Evolutionary conservation across 2,888 invertebrate species (phyloP).

Genomic region (Idaea aversata): DNA sequence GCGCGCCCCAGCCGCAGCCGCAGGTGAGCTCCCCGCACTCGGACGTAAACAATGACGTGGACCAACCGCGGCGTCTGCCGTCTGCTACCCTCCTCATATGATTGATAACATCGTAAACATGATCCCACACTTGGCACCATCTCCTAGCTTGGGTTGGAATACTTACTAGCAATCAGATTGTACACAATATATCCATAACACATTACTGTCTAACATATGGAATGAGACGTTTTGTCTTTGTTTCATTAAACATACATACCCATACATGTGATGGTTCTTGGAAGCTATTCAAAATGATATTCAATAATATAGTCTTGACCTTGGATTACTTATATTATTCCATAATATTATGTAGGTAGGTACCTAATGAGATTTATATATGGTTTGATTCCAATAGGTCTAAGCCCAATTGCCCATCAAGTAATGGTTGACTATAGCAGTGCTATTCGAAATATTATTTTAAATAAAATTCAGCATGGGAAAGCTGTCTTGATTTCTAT

Average conservation of each 20-base stretch:
- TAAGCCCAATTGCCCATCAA: no score
- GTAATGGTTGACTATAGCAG: neutral
- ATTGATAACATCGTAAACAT: slow-evolving; percentile 35
- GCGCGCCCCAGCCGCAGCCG: slow-evolving; percentile 65
- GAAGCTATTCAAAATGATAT: slow-evolving; percentile 7
- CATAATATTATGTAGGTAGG: neutral
- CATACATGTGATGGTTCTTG: neutral
- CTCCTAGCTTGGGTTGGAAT: neutral
- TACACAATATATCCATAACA: neutral
- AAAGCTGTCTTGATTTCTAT: neutral
- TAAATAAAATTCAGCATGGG: no score
- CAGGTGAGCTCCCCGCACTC: slow-evolving; percentile 57
- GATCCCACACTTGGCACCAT: neutral
- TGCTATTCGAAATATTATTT: neutral
- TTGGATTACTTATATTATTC: neutral
- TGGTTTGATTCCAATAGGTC: no score
- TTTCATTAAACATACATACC: neutral
- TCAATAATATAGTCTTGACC: neutral
- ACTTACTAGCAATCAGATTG: neutral
- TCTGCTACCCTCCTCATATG: slow-evolving; percentile 37
- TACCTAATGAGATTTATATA: neutral
- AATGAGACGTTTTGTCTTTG: neutral
- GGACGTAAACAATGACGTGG: slow-evolving; percentile 75
- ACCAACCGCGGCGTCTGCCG: slow-evolving; percentile 31
- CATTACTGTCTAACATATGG: neutral